Percentiles rank a stretch among this genome's conserved stretches.
phyloP scores from a whole-genome alignment of 2,888 invertebrate species.

The Acronicta psi region DNA sequence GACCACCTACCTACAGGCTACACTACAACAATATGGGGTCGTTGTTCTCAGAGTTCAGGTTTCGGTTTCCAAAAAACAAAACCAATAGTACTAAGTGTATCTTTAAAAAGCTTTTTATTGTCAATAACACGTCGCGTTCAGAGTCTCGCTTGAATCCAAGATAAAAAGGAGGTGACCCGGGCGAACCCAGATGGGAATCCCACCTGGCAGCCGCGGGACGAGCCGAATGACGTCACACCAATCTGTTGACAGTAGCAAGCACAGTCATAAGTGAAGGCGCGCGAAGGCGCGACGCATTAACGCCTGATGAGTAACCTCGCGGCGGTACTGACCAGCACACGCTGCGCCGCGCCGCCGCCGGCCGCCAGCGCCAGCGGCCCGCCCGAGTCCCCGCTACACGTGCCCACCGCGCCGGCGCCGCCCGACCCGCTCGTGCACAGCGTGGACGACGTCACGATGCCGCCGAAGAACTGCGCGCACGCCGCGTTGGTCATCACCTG shows the following conservation, averaged over 20 bases:
- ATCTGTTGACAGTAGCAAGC: slow-evolving; percentile 40
- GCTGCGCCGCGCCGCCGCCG: slow-evolving; percentile 24
- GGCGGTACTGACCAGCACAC: slow-evolving; percentile 43
- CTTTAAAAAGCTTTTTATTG: neutral
- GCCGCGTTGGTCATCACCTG: slow-evolving; percentile 62
- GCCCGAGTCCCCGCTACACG: slow-evolving; percentile 70
- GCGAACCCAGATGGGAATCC: slow-evolving; percentile 52
- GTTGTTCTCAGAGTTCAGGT: too few species aligned
- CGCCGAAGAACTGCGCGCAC: slow-evolving; percentile 59
- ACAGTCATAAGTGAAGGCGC: neutral
- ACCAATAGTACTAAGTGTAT: too few species aligned
- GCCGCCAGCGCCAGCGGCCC: slow-evolving; percentile 52
- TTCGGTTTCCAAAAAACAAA: too few species aligned
- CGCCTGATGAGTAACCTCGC: too few species aligned
- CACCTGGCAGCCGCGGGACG: slow-evolving; percentile 49
- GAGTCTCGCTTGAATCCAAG: slow-evolving; percentile 51
- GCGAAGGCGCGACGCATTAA: neutral
- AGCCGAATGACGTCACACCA: slow-evolving; percentile 52
- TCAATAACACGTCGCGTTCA: slow-evolving; percentile 6
- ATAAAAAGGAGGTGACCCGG: slow-evolving; percentile 52
- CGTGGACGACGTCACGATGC: slow-evolving; percentile 52
- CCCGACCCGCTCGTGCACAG: slow-evolving; percentile 59
- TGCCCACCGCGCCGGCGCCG: slow-evolving; percentile 55
- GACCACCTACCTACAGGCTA: too few species aligned
- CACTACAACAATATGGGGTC: too few species aligned